phyloP scores from a whole-genome alignment of 2,113 vertebrate genomes.

The Puma concolor region DNA sequence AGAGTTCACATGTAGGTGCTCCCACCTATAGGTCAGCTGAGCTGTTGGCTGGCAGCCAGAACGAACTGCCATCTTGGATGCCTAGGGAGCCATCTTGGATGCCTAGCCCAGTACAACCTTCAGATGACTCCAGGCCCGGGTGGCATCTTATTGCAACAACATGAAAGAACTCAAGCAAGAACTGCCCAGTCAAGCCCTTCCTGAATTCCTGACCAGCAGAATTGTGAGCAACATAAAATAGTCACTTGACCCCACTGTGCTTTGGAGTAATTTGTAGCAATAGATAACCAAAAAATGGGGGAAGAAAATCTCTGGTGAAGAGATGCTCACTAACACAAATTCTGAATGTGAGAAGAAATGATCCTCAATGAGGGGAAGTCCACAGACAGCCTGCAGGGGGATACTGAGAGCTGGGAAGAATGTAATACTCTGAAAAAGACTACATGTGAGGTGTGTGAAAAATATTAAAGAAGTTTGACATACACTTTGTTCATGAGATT shows the following conservation, averaged over 20 bases:
- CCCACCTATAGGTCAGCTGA: neutral
- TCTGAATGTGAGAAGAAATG: neutral
- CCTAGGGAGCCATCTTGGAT: neutral
- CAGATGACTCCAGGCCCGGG: neutral
- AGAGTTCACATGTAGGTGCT: neutral
- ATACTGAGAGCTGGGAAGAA: neutral
- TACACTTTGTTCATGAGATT: neutral
- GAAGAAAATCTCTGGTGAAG: neutral
- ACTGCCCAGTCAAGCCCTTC: neutral
- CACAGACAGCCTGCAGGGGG: neutral
- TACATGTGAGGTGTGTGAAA: neutral
- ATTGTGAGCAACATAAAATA: neutral
- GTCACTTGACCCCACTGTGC: neutral
- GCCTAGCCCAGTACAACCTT: neutral
- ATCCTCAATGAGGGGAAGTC: neutral
- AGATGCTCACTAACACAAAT: conserved; percentile 16
- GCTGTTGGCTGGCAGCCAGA: neutral
- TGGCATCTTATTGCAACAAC: neutral
- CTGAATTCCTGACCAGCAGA: conserved; percentile 10
- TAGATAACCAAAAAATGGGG: neutral
- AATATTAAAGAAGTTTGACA: conserved; percentile 24
- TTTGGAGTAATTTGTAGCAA: neutral
- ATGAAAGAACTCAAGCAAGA: conserved; percentile 14
- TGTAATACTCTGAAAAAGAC: neutral
- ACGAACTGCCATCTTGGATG: neutral